Evolutionary conservation across 2,888 invertebrate species (phyloP).

Genomic region (Xestoiulus laeticollis): DNA sequence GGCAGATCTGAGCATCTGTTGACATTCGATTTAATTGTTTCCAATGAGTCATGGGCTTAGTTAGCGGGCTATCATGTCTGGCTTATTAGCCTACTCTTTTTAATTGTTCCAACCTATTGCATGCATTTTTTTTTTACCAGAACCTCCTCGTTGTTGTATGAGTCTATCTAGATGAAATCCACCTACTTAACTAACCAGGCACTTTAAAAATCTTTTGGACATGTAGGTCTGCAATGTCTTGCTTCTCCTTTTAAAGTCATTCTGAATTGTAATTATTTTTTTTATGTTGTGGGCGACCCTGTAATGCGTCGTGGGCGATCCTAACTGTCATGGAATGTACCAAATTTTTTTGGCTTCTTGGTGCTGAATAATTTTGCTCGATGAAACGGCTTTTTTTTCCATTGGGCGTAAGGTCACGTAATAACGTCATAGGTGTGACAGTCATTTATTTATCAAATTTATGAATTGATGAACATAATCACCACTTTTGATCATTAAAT

Average conservation of each 20-base stretch:
- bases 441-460: neutral
- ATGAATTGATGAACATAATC: neutral
- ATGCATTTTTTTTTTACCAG: neutral
- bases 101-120: neutral
- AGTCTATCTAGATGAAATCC: constrained; percentile 10
- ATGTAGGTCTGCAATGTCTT: neutral
- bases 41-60: constrained; percentile 2
- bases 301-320: constrained; percentile 33
- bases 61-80: constrained; percentile 1
- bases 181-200: constrained; percentile 15
- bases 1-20: constrained; percentile 10
- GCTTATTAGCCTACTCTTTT: constrained; percentile 19
- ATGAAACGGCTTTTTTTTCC: neutral
- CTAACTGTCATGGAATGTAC: neutral
- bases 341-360: neutral
- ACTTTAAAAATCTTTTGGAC: neutral
- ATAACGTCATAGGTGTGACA: neutral
- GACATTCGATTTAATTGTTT: neutral
- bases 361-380: constrained; percentile 15
- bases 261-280: neutral
- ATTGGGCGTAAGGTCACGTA: neutral
- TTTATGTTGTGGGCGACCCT: constrained; percentile 39
- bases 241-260: constrained; percentile 27
- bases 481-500: no score
- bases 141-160: neutral